Evolutionary conservation across 2,797 vertebrate genomes (phyloP).

Genomic region (Bradypus variegatus): DNA sequence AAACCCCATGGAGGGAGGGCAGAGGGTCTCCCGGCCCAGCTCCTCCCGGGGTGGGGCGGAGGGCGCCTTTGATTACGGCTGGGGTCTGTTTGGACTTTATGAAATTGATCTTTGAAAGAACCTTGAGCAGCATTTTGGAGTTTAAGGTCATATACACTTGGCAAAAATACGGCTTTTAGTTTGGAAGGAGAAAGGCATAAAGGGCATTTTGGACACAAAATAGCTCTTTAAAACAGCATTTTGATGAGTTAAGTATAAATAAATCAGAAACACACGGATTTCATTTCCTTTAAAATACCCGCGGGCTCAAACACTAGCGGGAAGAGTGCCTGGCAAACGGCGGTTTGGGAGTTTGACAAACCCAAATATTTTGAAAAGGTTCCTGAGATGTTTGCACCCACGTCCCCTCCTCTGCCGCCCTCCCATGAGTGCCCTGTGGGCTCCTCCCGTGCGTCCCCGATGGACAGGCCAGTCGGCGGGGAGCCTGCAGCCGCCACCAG

Average conservation of each 20-base stretch:
- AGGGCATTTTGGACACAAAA: constrained; percentile 64
- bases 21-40: accelerated
- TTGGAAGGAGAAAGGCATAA: constrained; percentile 54
- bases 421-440: neutral
- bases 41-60: neutral
- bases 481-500: neutral
- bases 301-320: constrained; percentile 62
- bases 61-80: neutral
- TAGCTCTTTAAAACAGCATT: constrained; percentile 67
- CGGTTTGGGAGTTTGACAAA: constrained; percentile 66
- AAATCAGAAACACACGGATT: constrained; percentile 71
- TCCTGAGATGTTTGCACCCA: constrained; percentile 60
- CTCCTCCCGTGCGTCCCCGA: neutral
- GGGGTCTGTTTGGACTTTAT: neutral
- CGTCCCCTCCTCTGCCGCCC: constrained; percentile 38
- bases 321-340: constrained; percentile 59
- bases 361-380: constrained; percentile 66
- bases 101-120: constrained; percentile 35
- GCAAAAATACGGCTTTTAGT: constrained; percentile 46
- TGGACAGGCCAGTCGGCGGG: neutral
- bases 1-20: accelerated
- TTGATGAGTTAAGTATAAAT: constrained; percentile 72
- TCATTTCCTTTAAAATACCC: constrained; percentile 69
- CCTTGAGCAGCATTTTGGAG: constrained; percentile 31
- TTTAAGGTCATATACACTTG: constrained; percentile 52